Evolutionary conservation across 2,888 invertebrate genomes (phyloP).

Genomic region (Zaprionus obscuricornis): DNA sequence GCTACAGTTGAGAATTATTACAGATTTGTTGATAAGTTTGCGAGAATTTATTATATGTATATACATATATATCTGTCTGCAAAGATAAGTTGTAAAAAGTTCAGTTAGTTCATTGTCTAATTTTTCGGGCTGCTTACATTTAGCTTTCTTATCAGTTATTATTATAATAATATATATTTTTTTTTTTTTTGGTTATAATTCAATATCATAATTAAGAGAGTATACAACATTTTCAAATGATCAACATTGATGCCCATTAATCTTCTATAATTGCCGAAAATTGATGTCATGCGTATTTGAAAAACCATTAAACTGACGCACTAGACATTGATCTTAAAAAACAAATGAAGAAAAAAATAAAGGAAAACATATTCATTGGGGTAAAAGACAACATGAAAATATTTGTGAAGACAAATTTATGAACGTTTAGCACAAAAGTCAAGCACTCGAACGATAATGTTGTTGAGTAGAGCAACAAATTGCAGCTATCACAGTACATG

Average conservation of each 20-base stretch:
- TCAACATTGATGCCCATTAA: constrained; percentile 66
- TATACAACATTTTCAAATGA: constrained; percentile 31
- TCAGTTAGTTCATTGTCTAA: constrained; percentile 34
- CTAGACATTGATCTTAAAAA: constrained; percentile 47
- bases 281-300: constrained; percentile 75
- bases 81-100: constrained; percentile 24
- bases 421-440: constrained; percentile 79
- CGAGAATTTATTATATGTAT: constrained; percentile 1
- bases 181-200: too few relatives aligned
- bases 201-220: constrained; percentile 56
- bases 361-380: constrained; percentile 38
- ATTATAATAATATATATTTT: too few relatives aligned
- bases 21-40: background rate
- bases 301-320: constrained; percentile 63
- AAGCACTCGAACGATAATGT: constrained; percentile 75
- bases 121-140: constrained; percentile 54
- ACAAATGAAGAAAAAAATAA: constrained; percentile 21
- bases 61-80: constrained; percentile 4
- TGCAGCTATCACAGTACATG: constrained; percentile 74
- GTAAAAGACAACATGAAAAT: constrained; percentile 52
- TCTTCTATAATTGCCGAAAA: constrained; percentile 77
- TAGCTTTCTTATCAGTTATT: constrained; percentile 39
- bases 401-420: constrained; percentile 80
- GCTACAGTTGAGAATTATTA: background rate
- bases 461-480: constrained; percentile 74